phyloP scores from a whole-genome alignment of 2,888 invertebrate species.

The Lingula anatina region DNA sequence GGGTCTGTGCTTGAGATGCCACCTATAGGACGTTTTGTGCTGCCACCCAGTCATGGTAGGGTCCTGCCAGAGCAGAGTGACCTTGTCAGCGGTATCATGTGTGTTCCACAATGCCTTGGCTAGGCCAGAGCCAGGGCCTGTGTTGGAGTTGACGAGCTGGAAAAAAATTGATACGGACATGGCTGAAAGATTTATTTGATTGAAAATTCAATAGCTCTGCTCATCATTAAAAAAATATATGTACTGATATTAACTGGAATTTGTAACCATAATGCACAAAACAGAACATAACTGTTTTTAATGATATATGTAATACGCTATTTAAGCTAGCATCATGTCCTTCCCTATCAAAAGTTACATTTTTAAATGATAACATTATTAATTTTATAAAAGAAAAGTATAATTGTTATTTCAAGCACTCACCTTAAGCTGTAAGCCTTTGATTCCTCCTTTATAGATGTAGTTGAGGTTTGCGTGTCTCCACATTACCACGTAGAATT shows the following conservation, averaged over 20 bases:
- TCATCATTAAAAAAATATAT: not conserved
- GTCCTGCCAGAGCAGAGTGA: slow-evolving; percentile 29
- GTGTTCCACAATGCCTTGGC: slow-evolving; percentile 28
- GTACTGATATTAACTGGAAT: not conserved
- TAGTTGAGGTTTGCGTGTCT: slow-evolving; percentile 22
- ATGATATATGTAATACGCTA: slow-evolving; percentile 9
- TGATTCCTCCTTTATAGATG: slow-evolving; percentile 23
- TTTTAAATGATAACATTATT: no score
- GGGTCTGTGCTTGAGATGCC: slow-evolving; percentile 25
- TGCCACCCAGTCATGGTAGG: slow-evolving; percentile 26
- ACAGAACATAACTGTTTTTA: not conserved
- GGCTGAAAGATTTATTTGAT: not conserved
- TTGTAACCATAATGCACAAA: not conserved
- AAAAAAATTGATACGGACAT: not conserved
- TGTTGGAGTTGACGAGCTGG: slow-evolving; percentile 23
- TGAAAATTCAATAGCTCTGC: no score
- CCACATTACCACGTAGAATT: slow-evolving; percentile 35
- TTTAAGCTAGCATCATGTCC: no score
- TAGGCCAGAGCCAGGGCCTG: slow-evolving; percentile 17
- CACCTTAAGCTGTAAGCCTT: slow-evolving; percentile 37
- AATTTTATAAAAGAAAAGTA: no score
- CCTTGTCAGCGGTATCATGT: slow-evolving; percentile 16
- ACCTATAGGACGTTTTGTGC: slow-evolving; percentile 23
- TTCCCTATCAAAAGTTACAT: no score
- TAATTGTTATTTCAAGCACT: no score